Conservation (phyloP, 2,797 vertebrate genomes). For the Babyrousa celebensis region DNA sequence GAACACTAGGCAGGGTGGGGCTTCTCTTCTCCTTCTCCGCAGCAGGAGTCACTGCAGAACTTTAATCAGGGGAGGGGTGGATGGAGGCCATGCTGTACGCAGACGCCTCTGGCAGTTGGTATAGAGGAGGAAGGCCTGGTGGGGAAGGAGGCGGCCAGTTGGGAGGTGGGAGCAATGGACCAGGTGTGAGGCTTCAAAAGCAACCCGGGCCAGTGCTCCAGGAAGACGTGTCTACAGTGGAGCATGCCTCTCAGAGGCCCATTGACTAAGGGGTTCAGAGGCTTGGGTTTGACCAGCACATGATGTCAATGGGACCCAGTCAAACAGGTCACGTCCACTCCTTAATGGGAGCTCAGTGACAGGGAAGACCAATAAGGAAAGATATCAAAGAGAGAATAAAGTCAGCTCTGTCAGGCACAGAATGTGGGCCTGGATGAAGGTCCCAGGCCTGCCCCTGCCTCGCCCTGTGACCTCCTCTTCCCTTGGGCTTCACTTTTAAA, state of each 20-base stretch:
- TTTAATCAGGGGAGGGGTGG: neutral
- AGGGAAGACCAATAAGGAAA: neutral
- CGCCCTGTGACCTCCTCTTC: neutral
- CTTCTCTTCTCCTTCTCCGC: neutral
- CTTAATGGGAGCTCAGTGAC: neutral
- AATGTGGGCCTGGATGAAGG: neutral
- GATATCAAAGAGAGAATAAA: neutral
- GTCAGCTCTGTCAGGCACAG: neutral
- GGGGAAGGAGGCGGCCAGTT: neutral
- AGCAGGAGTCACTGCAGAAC: neutral
- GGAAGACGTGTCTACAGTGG: neutral
- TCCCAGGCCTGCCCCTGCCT: neutral
- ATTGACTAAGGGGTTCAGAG: neutral
- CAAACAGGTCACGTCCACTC: neutral
- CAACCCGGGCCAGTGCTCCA: neutral
- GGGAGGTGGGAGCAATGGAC: neutral
- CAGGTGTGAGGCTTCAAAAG: neutral
- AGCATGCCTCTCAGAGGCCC: neutral
- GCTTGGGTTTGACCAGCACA: neutral
- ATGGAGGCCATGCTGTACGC: no score
- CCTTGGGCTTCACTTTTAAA: neutral
- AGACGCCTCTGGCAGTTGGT: neutral
- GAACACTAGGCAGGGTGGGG: neutral
- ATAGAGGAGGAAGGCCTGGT: rapidly evolving
- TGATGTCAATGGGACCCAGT: neutral